phyloP scores from a whole-genome alignment of 1,140 invertebrate genomes.

The Drosophila takahashii region DNA sequence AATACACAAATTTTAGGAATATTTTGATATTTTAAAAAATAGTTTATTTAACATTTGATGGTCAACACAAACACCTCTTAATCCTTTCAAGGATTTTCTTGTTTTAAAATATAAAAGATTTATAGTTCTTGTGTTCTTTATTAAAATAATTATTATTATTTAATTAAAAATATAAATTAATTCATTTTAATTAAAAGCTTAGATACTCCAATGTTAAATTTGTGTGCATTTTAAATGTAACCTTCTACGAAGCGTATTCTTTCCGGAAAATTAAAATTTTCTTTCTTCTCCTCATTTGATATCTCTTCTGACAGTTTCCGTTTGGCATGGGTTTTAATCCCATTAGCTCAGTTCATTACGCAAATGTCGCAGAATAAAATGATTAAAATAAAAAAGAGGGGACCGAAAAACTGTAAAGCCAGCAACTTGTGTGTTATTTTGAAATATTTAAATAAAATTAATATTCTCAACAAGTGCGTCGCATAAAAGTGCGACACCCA shows the following conservation, averaged over 20 bases:
- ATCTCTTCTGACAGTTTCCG: constrained; percentile 3
- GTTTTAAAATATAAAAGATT: no score
- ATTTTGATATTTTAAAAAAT: no score
- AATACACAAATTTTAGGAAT: no score
- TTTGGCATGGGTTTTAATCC: constrained; percentile 23
- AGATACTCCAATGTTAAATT: no score
- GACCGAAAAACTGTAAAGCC: constrained; percentile 19
- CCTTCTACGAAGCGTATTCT: not conserved
- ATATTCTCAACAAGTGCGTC: constrained; percentile 75
- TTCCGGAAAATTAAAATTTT: not conserved
- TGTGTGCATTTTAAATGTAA: no score
- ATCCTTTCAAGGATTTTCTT: no score
- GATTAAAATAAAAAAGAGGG: constrained; percentile 8
- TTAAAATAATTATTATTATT: no score
- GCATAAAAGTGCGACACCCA: constrained; percentile 66
- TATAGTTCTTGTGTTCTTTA: no score
- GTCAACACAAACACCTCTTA: no score
- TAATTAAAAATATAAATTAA: no score
- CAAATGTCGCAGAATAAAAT: constrained; percentile 42
- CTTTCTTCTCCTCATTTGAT: constrained; percentile 2
- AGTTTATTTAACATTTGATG: no score
- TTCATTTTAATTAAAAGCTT: no score
- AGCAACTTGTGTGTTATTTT: constrained; percentile 51
- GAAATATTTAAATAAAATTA: constrained; percentile 77
- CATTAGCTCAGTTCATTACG: constrained; percentile 43